phyloP scores from a whole-genome alignment of 2,888 invertebrate genomes.

The Deilephila porcellus region DNA sequence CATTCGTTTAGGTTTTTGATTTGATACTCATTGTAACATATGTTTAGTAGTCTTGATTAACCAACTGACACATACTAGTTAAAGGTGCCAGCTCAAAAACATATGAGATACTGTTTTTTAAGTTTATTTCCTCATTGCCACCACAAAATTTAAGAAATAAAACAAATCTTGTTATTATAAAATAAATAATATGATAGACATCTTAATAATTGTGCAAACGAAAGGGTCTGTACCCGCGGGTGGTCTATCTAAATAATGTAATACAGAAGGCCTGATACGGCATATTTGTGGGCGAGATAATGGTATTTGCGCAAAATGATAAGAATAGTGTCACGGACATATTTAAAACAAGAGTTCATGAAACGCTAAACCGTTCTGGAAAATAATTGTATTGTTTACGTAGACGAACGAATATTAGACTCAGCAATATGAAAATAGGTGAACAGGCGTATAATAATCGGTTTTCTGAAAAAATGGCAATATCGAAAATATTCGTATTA shows the following conservation, averaged over 20 bases:
- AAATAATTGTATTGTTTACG: constrained; percentile 38
- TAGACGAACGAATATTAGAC: neutral
- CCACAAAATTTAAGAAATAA: too few species aligned
- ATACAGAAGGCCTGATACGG: constrained; percentile 41
- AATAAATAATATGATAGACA: constrained; percentile 15
- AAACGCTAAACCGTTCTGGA: constrained; percentile 32
- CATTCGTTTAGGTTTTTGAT: too few species aligned
- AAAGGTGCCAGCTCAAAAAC: too few species aligned
- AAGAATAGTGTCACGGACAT: constrained; percentile 44
- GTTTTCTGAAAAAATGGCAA: neutral
- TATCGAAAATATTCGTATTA: too few species aligned
- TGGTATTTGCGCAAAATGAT: constrained; percentile 50
- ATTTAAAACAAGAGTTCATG: constrained; percentile 29
- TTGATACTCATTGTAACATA: too few species aligned
- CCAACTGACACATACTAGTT: too few species aligned
- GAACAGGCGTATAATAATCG: neutral
- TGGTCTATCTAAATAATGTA: constrained; percentile 43
- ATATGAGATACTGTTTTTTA: too few species aligned
- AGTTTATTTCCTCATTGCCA: too few species aligned
- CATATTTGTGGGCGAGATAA: constrained; percentile 48
- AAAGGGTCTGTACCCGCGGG: constrained; percentile 35
- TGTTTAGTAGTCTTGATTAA: too few species aligned
- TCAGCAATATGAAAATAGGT: neutral
- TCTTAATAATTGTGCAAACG: neutral
- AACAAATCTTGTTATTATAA: neutral